Conservation (phyloP, 92 coral and sea anemone species). For the Pocillopora grandis region DNA sequence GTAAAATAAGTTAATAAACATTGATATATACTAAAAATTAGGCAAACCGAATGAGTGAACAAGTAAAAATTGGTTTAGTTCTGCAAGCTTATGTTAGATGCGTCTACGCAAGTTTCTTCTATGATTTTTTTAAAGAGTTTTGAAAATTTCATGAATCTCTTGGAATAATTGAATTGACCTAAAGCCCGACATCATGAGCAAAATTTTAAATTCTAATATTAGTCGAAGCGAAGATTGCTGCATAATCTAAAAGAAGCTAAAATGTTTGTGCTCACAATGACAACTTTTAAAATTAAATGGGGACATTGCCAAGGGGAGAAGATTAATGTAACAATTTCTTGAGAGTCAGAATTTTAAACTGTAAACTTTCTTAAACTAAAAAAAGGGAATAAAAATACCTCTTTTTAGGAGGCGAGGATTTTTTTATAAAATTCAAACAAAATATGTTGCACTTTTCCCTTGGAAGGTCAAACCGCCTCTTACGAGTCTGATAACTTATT, state of each 20-base stretch:
- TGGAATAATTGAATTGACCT: not conserved
- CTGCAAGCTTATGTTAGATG: not conserved
- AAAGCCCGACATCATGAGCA: not conserved
- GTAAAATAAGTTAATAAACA: conserved; percentile 13
- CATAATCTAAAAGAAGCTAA: not conserved
- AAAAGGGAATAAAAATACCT: not conserved
- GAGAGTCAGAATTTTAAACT: not conserved
- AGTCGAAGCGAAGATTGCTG: conserved; percentile 1
- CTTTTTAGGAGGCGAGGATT: not conserved
- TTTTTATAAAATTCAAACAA: not conserved
- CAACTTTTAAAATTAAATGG: conserved; percentile 11
- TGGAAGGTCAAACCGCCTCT: not conserved
- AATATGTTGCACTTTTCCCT: not conserved
- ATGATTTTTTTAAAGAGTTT: not conserved
- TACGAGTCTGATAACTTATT: conserved; percentile 8
- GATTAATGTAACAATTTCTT: not conserved
- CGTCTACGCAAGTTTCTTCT: not conserved
- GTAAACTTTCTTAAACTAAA: not conserved
- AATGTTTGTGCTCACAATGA: not conserved
- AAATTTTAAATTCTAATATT: not conserved
- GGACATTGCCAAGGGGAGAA: conserved; percentile 20
- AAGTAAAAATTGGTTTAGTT: conserved; percentile 18
- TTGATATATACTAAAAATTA: conserved; percentile 18
- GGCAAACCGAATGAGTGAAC: conserved; percentile 6
- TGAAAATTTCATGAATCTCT: not conserved